phyloP scores from a whole-genome alignment of 2,888 invertebrate genomes.

The Prosapia bicincta region DNA sequence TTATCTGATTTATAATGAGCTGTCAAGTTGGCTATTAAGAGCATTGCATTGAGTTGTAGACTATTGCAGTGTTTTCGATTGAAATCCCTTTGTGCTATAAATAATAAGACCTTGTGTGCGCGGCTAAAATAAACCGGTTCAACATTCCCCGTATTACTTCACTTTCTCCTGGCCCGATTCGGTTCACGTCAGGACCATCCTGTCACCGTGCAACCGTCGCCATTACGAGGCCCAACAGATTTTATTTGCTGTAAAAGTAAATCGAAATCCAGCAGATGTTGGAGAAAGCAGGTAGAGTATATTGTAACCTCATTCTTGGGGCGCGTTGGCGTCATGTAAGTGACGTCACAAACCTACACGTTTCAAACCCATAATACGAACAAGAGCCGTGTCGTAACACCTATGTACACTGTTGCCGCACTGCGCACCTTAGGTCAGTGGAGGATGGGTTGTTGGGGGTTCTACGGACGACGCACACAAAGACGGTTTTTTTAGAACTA shows the following conservation, averaged over 20 bases:
- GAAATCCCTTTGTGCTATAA: too few relatives aligned
- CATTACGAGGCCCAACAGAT: background rate
- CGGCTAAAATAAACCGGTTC: too few relatives aligned
- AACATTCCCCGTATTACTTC: too few relatives aligned
- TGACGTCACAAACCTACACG: background rate
- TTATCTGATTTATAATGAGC: too few relatives aligned
- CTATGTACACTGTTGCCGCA: background rate
- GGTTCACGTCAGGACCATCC: too few relatives aligned
- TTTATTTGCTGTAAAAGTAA: background rate
- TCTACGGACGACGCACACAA: background rate
- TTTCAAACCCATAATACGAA: background rate
- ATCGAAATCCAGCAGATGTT: background rate
- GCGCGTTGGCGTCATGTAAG: background rate
- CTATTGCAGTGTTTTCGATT: too few relatives aligned
- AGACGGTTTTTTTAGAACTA: background rate
- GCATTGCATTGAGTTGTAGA: too few relatives aligned
- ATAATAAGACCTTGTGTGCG: too few relatives aligned
- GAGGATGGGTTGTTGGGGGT: background rate
- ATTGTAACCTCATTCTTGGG: background rate
- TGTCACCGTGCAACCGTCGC: background rate
- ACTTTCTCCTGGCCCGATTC: too few relatives aligned
- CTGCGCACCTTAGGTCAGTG: background rate
- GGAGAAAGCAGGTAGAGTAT: background rate
- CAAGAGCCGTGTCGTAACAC: background rate
- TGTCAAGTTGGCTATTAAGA: too few relatives aligned